These are phyloP conservation scores for Mythimna impura DNA, from an alignment of 2,888 invertebrate species.

Conservation along the genomic window DNA sequence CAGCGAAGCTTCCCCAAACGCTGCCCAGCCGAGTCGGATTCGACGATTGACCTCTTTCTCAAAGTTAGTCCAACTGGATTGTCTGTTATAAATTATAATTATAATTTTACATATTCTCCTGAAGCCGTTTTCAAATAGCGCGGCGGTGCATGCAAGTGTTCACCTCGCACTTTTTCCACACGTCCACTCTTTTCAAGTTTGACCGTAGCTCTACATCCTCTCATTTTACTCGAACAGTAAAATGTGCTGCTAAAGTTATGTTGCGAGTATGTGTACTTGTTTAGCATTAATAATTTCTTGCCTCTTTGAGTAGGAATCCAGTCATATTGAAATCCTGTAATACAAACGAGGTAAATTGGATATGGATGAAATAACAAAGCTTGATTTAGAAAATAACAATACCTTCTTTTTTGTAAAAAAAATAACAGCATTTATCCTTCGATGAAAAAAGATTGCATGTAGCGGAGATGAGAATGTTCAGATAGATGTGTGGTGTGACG, in stretches of 20 bases:
- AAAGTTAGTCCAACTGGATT: too few species aligned
- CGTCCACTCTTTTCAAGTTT: conserved; percentile 19
- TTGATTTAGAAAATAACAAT: neutral
- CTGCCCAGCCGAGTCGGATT: too few species aligned
- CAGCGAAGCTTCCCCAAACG: too few species aligned
- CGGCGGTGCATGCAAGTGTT: conserved; percentile 18
- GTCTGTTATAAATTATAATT: too few species aligned
- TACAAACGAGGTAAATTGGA: neutral
- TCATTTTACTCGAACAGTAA: conserved; percentile 15
- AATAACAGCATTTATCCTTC: too few species aligned
- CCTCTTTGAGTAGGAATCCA: conserved; percentile 3
- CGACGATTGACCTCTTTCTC: too few species aligned
- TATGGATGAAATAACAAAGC: neutral
- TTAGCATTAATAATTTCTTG: conserved; percentile 19
- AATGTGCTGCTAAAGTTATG: neutral
- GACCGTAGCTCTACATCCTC: conserved; percentile 22
- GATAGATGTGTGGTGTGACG: too few species aligned
- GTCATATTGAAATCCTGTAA: neutral
- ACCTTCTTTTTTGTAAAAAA: too few species aligned
- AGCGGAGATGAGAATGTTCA: too few species aligned
- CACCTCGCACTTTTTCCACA: conserved; percentile 11
- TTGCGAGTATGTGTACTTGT: conserved; percentile 28
- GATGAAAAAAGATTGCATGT: too few species aligned
- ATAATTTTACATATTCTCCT: neutral
- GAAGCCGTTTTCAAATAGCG: conserved; percentile 7